Percentiles rank a stretch among this genome's conserved stretches.
Evolutionary conservation across 2,113 vertebrate species (phyloP).

Genomic region (Pelobates fuscus): DNA sequence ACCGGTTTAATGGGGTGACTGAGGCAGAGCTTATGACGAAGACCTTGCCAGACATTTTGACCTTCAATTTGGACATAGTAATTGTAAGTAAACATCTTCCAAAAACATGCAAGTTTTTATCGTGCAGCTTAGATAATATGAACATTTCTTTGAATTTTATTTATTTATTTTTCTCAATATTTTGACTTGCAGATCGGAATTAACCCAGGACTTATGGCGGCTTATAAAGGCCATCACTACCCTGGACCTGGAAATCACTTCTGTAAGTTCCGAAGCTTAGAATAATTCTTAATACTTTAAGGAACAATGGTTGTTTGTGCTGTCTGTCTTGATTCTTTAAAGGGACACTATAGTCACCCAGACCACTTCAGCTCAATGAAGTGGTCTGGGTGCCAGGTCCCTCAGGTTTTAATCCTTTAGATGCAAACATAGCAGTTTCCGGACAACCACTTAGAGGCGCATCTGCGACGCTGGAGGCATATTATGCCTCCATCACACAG

Average conservation of each 20-base stretch:
- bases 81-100: constrained; percentile 78
- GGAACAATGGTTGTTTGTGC: neutral
- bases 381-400: no score
- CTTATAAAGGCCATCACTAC: constrained; percentile 95
- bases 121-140: no score
- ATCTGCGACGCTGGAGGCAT: no score
- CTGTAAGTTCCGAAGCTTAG: constrained; percentile 73
- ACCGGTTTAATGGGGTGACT: constrained; percentile 94
- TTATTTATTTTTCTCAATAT: neutral
- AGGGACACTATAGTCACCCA: no score
- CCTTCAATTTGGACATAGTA: constrained; percentile 93
- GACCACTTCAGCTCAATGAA: no score
- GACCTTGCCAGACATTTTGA: constrained; percentile 94
- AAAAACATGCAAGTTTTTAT: neutral
- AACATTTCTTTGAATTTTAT: no score
- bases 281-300: neutral
- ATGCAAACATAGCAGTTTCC: no score
- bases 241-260: constrained; percentile 98
- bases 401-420: no score
- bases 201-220: constrained; percentile 97
- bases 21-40: constrained; percentile 96
- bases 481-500: no score
- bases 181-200: constrained; percentile 85
- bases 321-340: neutral
- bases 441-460: no score